Base-by-base conservation (phyloP, 2,113 vertebrate species). In the Halcyon senegalensis region DNA sequence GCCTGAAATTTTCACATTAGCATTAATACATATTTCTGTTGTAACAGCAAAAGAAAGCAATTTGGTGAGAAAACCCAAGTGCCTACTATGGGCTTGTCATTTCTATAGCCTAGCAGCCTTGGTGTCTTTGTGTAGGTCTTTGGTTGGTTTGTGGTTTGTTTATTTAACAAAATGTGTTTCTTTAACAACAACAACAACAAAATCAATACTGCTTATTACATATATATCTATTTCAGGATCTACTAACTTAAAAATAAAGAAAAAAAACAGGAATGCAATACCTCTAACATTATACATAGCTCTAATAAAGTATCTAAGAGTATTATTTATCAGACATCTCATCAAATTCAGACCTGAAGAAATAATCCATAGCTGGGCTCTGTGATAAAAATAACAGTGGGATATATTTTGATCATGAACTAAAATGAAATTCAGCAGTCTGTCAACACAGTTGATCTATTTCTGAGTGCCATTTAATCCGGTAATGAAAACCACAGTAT, bases 401-500 rank as follows among this genome's bases (percentile, higher is more conserved):
- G 64, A 56, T 89, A 30, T 90, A 92, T 95, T 96, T 93, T 96
- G 89, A 79, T 94, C 81, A 37, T 0, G 7, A 92, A 64, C 84
- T 83, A 77, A 93, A 90, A 93, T 64, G 76, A 90, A 92, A 81
- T 82, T 86, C 92, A 75, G 69, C 76, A 64, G 90, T 89, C 96
- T 92, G 79, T 86, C 94, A 93, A 84, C 90, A 53, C 68, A 78
- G 91, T 80, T 75, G 92, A 94, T 95, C 88, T 94, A 78, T 96
- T 97, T 96, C 56, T 88, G 80, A 94, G 82, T 94, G 83, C 80
- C 60, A 90, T 93, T 95, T 94, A 87, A 94, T 96, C 83, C 90
- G 87, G 80, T 91, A 93, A 87, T 73, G 55, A 83, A 89, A 84
- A 64, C 63, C 11, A 5, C 1, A 0, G 27, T 48, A 8, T 46